These are phyloP conservation scores for Eurois occulta DNA, from an alignment of 2,888 invertebrate species.

Conservation along the genomic window DNA sequence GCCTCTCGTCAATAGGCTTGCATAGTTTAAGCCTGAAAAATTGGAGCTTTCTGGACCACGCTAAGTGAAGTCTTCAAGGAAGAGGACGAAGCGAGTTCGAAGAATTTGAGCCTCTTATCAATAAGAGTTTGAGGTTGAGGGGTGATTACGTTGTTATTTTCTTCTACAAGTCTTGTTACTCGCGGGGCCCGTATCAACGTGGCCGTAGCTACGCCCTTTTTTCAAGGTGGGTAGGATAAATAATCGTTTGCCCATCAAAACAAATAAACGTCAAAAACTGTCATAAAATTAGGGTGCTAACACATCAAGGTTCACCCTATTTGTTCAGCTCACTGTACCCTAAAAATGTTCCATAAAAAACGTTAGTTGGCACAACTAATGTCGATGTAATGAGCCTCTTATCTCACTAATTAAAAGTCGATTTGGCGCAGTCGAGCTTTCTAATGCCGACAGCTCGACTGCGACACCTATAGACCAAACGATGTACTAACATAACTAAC, in stretches of 20 bases:
- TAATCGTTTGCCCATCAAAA: background rate
- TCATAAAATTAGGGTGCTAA: conserved; percentile 16
- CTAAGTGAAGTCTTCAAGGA: background rate
- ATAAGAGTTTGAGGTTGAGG: background rate
- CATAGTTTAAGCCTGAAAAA: background rate
- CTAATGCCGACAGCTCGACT: conserved; percentile 77
- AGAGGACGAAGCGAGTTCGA: background rate
- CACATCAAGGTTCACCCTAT: conserved; percentile 18
- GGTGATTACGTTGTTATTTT: background rate
- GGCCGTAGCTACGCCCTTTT: too few relatives aligned
- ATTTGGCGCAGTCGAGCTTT: conserved; percentile 85
- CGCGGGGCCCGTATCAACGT: background rate
- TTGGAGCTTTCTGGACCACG: too few relatives aligned
- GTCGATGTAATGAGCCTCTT: conserved; percentile 87
- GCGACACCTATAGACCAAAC: conserved; percentile 67
- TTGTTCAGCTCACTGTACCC: conserved; percentile 70
- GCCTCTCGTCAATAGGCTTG: background rate
- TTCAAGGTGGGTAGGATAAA: background rate
- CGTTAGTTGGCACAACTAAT: conserved; percentile 86
- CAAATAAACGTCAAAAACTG: background rate
- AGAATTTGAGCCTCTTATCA: background rate
- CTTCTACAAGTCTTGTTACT: background rate
- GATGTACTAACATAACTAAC: conserved; percentile 77
- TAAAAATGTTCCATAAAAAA: conserved; percentile 77
- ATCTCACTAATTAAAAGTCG: conserved; percentile 90